Conservation (phyloP, 2,113 vertebrate species). For the Zeus faber region DNA sequence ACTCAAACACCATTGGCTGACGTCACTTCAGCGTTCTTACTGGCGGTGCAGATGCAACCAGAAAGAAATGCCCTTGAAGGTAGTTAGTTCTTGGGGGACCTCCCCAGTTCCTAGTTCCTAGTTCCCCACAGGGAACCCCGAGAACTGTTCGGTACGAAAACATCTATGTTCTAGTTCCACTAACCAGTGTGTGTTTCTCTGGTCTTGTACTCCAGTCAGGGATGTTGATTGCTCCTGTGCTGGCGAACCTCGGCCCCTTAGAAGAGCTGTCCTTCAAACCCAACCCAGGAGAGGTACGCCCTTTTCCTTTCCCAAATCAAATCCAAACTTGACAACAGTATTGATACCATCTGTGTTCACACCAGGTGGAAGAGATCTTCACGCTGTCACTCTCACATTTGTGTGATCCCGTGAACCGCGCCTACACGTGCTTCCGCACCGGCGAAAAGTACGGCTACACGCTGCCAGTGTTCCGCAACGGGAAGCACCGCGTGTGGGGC, state of each 20-base stretch:
- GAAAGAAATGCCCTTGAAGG: too few species aligned
- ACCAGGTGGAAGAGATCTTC: conserved; percentile 88
- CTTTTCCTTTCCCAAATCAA: neutral
- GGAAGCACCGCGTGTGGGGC: conserved; percentile 88
- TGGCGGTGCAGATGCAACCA: too few species aligned
- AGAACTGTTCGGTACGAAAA: too few species aligned
- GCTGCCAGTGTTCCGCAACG: conserved; percentile 82
- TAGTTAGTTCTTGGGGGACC: too few species aligned
- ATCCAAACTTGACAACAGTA: neutral
- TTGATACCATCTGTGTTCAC: conserved; percentile 1
- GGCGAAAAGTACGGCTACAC: conserved; percentile 79
- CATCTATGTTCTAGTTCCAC: too few species aligned
- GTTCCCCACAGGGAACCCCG: too few species aligned
- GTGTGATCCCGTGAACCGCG: conserved; percentile 76
- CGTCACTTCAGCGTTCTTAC: too few species aligned
- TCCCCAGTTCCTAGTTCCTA: too few species aligned
- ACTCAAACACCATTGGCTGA: too few species aligned
- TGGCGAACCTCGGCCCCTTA: conserved; percentile 84
- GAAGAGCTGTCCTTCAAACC: conserved; percentile 80
- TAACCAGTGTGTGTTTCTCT: conserved; percentile 3
- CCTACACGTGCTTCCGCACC: conserved; percentile 85
- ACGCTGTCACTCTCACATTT: conserved; percentile 81
- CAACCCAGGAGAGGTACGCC: conserved; percentile 82
- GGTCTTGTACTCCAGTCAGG: conserved; percentile 64
- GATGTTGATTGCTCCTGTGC: conserved; percentile 79